These are phyloP conservation scores for Luperina nickerlii DNA, from an alignment of 2,888 invertebrate genomes.

Conservation along the genomic window DNA sequence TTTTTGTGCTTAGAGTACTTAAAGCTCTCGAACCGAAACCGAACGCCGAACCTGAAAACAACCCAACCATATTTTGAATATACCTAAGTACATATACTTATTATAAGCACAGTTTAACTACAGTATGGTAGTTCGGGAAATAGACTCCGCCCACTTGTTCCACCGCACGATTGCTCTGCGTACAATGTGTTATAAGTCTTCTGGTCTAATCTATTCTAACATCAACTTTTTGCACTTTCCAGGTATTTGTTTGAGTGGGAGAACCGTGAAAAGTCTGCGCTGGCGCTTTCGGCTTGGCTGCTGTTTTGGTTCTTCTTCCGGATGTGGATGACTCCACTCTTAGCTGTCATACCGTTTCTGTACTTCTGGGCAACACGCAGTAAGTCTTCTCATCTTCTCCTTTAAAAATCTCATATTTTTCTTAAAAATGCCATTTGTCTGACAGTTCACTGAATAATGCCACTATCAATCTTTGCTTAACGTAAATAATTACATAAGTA, in stretches of 20 bases:
- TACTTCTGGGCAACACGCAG: conserved; percentile 81
- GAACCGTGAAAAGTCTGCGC: conserved; percentile 79
- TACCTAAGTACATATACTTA: not conserved
- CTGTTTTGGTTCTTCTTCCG: conserved; percentile 84
- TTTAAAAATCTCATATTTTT: not conserved
- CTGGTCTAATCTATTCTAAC: not conserved
- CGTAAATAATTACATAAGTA: not conserved
- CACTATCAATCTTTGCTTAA: not conserved
- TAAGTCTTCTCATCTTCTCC: conserved; percentile 66
- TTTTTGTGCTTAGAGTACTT: not conserved
- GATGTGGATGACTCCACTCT: conserved; percentile 85
- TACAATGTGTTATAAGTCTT: not conserved
- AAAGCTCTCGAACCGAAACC: not conserved
- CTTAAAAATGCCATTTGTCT: not conserved
- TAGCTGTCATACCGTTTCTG: conserved; percentile 79
- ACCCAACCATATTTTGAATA: not conserved
- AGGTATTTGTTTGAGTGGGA: conserved; percentile 87
- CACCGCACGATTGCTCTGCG: not conserved
- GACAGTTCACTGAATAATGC: not conserved
- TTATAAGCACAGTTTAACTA: not conserved
- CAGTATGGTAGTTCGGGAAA: not conserved
- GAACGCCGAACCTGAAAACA: not conserved
- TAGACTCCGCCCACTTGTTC: not conserved
- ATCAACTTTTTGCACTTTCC: conserved; percentile 35
- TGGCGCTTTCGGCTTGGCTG: conserved; percentile 81